These are phyloP conservation scores for Parnassius orleans DNA, from an alignment of 2,888 invertebrate species.

Conservation along the genomic window DNA sequence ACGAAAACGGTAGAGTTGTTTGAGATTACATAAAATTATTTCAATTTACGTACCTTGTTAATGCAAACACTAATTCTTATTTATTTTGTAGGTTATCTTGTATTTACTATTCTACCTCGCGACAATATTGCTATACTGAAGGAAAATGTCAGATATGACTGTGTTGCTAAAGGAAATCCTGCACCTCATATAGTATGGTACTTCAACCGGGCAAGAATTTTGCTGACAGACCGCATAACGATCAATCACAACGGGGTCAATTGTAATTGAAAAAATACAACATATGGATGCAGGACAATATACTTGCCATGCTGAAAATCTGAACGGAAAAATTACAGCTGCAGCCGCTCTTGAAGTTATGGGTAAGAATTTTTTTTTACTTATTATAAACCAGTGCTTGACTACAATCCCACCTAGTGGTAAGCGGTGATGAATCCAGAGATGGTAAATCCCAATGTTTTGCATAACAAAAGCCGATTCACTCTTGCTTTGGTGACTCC, in stretches of 20 bases:
- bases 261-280: conserved; percentile 82
- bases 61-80: conserved; percentile 7
- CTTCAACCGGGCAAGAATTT: conserved; percentile 82
- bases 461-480: no score
- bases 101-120: conserved; percentile 50
- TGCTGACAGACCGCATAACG: conserved; percentile 75
- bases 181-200: conserved; percentile 87
- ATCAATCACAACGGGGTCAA: conserved; percentile 84
- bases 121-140: conserved; percentile 60
- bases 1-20: conserved; percentile 45
- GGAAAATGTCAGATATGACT: conserved; percentile 80
- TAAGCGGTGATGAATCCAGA: no score
- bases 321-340: conserved; percentile 83
- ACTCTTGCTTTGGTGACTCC: no score
- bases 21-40: background rate
- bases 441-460: no score
- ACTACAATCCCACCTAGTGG: no score
- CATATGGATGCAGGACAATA: conserved; percentile 86
- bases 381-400: background rate
- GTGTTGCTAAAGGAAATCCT: conserved; percentile 84
- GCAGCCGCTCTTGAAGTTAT: conserved; percentile 84
- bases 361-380: conserved; percentile 75
- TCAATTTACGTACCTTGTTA: background rate
- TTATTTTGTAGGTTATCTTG: conserved; percentile 50
- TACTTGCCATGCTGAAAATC: conserved; percentile 87